A percentile compares a stretch with the other conserved stretches of the same genome.
Conservation (phyloP, 2,113 vertebrate species). For the Pygoscelis antarcticus region DNA sequence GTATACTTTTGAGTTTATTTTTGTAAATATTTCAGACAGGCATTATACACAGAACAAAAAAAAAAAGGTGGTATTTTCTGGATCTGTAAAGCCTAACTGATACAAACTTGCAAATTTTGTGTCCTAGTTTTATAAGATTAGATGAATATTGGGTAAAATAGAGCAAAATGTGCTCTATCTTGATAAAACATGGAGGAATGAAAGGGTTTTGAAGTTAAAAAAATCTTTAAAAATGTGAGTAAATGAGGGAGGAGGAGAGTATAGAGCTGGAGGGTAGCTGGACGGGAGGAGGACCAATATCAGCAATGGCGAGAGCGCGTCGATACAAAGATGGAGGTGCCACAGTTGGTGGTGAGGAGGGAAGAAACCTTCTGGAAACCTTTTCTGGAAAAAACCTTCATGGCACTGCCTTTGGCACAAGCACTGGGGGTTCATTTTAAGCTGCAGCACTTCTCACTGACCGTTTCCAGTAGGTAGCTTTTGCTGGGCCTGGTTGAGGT, state of each 20-base stretch:
- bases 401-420: neutral
- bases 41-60: neutral
- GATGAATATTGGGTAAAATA: neutral
- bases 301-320: accelerated
- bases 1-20: neutral
- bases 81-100: neutral
- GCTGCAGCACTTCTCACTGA: neutral
- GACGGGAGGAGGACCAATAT: neutral
- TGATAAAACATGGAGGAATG: neutral
- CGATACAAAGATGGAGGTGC: neutral
- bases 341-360: neutral
- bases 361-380: too few relatives aligned
- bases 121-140: slow-evolving; percentile 15
- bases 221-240: neutral
- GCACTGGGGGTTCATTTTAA: too few relatives aligned
- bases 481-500: neutral
- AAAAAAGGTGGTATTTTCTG: neutral
- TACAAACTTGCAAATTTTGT: neutral
- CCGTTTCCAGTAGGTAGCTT: neutral
- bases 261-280: neutral
- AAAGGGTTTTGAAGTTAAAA: neutral
- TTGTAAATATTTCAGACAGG: neutral
- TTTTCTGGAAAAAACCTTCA: too few relatives aligned
- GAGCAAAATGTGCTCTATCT: neutral
- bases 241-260: neutral